phyloP scores from a whole-genome alignment of 2,113 vertebrate genomes.

The Tachuris rubrigastra region DNA sequence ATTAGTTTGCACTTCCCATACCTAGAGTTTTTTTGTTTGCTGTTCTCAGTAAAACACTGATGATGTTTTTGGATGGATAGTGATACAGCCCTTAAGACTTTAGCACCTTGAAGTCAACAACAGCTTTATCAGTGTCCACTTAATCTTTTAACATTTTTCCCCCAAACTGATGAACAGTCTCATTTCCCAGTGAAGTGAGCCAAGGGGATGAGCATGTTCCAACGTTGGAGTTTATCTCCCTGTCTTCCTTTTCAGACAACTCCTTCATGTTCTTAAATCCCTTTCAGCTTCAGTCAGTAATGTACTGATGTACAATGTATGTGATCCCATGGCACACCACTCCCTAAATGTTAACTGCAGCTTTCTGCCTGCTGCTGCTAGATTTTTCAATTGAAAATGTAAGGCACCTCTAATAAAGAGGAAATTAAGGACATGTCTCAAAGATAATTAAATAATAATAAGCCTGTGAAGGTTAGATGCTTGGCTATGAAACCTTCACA shows the following conservation, averaged over 20 bases:
- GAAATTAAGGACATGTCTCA: conserved; percentile 23
- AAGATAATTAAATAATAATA: conserved; percentile 45
- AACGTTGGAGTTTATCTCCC: not conserved
- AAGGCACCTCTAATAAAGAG: not conserved
- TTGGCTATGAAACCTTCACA: not conserved
- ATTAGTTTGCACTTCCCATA: not conserved
- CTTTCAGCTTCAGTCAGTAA: not conserved
- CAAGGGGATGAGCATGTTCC: not conserved
- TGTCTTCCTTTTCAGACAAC: not conserved
- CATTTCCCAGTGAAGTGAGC: not conserved
- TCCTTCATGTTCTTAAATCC: not conserved
- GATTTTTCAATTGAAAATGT: not conserved
- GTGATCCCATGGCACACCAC: not conserved
- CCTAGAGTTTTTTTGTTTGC: not conserved
- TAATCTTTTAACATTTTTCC: not conserved
- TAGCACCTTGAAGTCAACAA: not conserved
- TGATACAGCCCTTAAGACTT: not conserved
- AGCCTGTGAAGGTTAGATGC: conserved; percentile 34
- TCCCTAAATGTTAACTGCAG: not conserved
- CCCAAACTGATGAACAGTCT: not conserved
- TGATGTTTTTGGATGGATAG: not conserved
- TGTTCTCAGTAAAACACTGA: not conserved
- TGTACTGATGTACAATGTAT: not conserved
- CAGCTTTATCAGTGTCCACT: not conserved
- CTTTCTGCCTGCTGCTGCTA: not conserved